Evolutionary conservation across 2,888 invertebrate species (phyloP).

Genomic region (Cephonodes hylas): DNA sequence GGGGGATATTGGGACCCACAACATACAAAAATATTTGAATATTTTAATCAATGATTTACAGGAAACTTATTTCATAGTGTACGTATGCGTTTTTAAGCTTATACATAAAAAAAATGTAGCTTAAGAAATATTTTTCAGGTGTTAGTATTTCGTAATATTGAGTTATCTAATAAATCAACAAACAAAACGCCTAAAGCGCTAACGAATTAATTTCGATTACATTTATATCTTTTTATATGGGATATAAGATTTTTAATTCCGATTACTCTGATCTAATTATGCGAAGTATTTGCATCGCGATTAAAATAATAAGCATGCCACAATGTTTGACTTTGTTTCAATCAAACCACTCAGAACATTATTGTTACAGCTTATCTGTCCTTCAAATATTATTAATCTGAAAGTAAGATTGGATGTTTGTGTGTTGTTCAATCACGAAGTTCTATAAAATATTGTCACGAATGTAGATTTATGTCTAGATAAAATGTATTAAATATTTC

Average conservation of each 20-base stretch:
- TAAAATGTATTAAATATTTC: background rate
- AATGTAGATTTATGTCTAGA: background rate
- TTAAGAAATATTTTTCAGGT: too few relatives aligned
- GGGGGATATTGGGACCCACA: background rate
- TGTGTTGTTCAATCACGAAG: background rate
- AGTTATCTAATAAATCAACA: background rate
- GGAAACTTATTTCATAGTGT: too few relatives aligned
- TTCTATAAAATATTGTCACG: background rate
- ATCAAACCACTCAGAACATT: background rate
- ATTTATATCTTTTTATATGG: background rate
- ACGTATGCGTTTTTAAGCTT: too few relatives aligned
- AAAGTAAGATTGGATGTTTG: constrained; percentile 2
- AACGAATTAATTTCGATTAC: background rate
- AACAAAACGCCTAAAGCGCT: too few relatives aligned
- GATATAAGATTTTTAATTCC: background rate
- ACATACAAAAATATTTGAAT: too few relatives aligned
- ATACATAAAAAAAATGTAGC: too few relatives aligned
- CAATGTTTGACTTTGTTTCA: background rate
- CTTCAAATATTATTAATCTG: constrained; percentile 8
- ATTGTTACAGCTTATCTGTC: constrained; percentile 8
- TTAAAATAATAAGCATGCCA: background rate
- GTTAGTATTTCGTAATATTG: background rate
- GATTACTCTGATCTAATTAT: background rate
- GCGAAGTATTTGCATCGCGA: background rate
- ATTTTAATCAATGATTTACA: too few relatives aligned